These are phyloP conservation scores for Holothuria scabra DNA, from an alignment of 53 echinoderm and acorn worm species.

Conservation along the genomic window DNA sequence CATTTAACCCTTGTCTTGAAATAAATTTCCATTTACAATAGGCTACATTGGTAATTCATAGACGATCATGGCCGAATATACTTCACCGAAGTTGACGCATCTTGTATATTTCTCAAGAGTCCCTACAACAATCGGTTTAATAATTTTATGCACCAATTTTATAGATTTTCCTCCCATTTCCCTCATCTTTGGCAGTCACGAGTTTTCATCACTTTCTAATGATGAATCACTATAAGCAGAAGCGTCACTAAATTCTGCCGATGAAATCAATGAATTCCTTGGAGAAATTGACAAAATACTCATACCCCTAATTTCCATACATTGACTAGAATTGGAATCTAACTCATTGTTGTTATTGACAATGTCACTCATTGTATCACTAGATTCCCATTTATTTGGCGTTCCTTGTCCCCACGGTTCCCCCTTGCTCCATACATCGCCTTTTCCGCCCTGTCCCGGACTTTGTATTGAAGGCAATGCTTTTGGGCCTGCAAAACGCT, in stretches of 20 bases:
- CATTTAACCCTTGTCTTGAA: too few relatives aligned
- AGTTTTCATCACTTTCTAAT: constrained; percentile 13
- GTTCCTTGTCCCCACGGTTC: not conserved
- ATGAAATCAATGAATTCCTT: constrained; percentile 22
- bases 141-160: too few relatives aligned
- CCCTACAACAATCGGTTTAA: too few relatives aligned
- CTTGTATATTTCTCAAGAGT: too few relatives aligned
- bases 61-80: too few relatives aligned
- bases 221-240: constrained; percentile 41
- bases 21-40: too few relatives aligned
- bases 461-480: too few relatives aligned
- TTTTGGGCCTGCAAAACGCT: not conserved
- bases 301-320: constrained; percentile 35
- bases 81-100: too few relatives aligned
- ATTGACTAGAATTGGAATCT: constrained; percentile 21
- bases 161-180: too few relatives aligned
- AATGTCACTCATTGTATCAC: not conserved
- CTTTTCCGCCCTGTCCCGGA: too few relatives aligned
- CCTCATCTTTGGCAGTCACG: not conserved
- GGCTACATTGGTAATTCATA: too few relatives aligned
- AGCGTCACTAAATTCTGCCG: constrained; percentile 28
- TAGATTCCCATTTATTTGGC: not conserved
- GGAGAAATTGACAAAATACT: constrained; percentile 32
- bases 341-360: constrained; percentile 10
- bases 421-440: too few relatives aligned